Base-by-base conservation (phyloP, 2,888 invertebrate species). In the Acronicta psi region DNA sequence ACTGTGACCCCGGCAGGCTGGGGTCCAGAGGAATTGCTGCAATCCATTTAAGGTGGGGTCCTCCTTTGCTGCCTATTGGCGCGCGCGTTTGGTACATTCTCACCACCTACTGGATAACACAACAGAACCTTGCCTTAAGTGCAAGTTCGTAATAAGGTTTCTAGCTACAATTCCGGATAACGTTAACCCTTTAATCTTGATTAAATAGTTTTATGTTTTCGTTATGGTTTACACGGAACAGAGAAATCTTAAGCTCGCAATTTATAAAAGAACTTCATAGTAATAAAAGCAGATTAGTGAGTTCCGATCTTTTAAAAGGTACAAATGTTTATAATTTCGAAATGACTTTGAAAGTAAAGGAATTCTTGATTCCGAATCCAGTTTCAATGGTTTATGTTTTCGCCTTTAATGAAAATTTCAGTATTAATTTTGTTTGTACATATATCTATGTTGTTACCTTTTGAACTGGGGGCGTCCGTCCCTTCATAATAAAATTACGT, bases 401-500 rank as follows among this genome's bases (percentile, higher is more conserved):
- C 16, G 57, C 31, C 52, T 55, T 70, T 68, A 68, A n/a, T 59
- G 56, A 59, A 60, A 58, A 51, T 45, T 54, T 18, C 38, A 61
- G 40, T 46, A 49, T 49, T 44, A 53, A 38, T 40, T 50, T 36
- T 65, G 55, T 60, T 55, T 55, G 40, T 57, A 51, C 44, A 56
- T 65, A 56, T 65, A 62, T 73, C 59, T 68, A 61, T 43, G 46
- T 34, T 62, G 55, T 61, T 74, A 43, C 50, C 52, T 57, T 63
- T 68, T 59, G 42, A 43, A 49, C 56, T 45, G 42, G 13, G 47
- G 41, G 51, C 62, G 56, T 65, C 61, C 60, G 55, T 60, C 63
- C 50, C 60, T 70, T 77, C 49, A 70, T 78, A 67, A 70, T 71
- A 54, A 67, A 69, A 69, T 73, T 69, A 71, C 52, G 46, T 17